Base-by-base conservation (phyloP, 2,113 vertebrate species). In the Echinops telfairi region DNA sequence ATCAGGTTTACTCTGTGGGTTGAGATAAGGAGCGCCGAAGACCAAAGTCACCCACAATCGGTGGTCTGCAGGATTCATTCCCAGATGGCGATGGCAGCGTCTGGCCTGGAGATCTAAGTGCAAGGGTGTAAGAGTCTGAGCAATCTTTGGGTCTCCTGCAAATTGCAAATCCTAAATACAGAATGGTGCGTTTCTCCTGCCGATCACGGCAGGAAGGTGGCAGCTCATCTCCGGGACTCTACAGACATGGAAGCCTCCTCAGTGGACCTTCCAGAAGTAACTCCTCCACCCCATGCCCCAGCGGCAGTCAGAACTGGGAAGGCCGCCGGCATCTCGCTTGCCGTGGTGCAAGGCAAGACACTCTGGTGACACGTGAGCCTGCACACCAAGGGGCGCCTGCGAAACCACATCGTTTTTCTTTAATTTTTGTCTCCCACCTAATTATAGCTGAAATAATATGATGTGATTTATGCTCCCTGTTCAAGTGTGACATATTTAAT, bases 401-500 rank as follows among this genome's bases (percentile, higher is more conserved):
- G 85, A 10, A 96, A 81, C 83, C 47, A 84, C 40, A 0, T 83
- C 95, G 90, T 92, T 91, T 62, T 53, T 53, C 47, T 97, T 94
- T 95, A 95, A 98, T 97, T 97, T 66, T 96, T 97, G 96, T 98
- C 96, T 97, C 88, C 95, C 85, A 85, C 85, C 96, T 97, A 98
- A 98, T 98, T 98, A 98, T 88, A 96, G 95, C 76, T 97, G 96
- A 97, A 98, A 97, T 98, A 97, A 97, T 94, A 96, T 92, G 96
- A 96, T 94, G 95, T 96, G 97, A 97, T 97, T 97, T 97, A 96
- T 10, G 3, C 88, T 98, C 94, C 94, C 95, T 96, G 84, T 94
- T 98, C 3, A 53, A 97, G 95, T 81, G 97, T 98, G 97, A 97
- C 97, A 93, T 81, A 96, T 96, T 97, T 98, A 98, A 98, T 96